phyloP scores from a whole-genome alignment of 2,113 vertebrate species.

The Podarcis muralis region DNA sequence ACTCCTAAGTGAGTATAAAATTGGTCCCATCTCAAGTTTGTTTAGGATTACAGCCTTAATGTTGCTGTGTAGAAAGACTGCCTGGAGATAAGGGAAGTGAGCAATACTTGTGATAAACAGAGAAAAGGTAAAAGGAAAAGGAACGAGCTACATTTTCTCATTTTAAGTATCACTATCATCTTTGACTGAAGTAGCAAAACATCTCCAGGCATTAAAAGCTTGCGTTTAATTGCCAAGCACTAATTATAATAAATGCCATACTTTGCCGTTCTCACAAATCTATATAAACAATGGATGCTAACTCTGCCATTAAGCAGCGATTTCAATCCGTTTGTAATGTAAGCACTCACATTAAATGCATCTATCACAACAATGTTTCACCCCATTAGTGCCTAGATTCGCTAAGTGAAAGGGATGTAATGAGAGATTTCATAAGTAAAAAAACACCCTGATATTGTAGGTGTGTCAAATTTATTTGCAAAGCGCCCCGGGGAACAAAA shows the following conservation, averaged over 20 bases:
- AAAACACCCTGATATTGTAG: background rate
- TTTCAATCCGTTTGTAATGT: background rate
- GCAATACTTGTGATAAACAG: background rate
- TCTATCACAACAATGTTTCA: background rate
- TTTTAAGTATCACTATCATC: background rate
- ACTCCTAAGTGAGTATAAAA: too few relatives aligned
- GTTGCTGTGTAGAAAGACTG: background rate
- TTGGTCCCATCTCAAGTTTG: background rate
- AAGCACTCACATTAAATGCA: background rate
- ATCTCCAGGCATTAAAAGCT: background rate
- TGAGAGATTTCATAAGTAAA: background rate
- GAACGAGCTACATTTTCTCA: background rate
- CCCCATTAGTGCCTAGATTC: background rate
- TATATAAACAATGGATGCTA: conserved; percentile 1
- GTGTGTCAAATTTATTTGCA: background rate
- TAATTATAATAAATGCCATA: background rate
- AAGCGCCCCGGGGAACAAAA: background rate
- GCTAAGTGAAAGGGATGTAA: background rate
- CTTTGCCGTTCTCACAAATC: background rate
- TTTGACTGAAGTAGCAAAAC: background rate
- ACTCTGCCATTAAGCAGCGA: background rate
- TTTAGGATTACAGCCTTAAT: background rate
- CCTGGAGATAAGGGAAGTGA: background rate
- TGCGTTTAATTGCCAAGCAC: background rate
- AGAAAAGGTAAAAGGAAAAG: background rate